A percentile compares a stretch with the other conserved stretches of the same genome.
Evolutionary conservation across 2,888 invertebrate genomes (phyloP).

Genomic region (Philopedon plagiatum): DNA sequence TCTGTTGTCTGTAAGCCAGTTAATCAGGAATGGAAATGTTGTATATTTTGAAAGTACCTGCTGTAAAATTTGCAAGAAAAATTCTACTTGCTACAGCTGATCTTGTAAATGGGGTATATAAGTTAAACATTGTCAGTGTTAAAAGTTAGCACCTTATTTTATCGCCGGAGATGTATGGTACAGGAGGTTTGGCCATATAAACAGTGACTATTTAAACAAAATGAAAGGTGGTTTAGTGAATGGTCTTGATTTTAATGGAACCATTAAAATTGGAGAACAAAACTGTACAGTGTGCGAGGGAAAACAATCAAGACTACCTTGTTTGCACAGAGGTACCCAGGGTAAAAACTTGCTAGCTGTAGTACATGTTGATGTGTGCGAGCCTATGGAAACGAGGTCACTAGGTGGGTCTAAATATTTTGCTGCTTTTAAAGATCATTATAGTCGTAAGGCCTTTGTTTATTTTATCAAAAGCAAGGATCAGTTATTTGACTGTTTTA

Average conservation of each 20-base stretch:
- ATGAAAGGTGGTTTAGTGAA: conserved; percentile 32
- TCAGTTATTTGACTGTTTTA: conserved; percentile 43
- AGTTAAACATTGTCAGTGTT: no score
- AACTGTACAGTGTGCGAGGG: conserved; percentile 54
- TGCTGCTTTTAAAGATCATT: conserved; percentile 46
- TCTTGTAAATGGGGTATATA: no score
- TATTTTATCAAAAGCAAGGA: conserved; percentile 49
- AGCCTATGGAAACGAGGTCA: conserved; percentile 40
- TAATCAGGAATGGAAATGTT: no score
- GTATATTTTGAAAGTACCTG: no score
- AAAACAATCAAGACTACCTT: conserved; percentile 58
- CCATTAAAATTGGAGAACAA: not conserved
- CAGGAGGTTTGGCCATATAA: conserved; percentile 44
- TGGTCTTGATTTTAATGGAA: conserved; percentile 19
- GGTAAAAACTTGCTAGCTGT: conserved; percentile 42
- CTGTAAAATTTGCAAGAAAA: no score
- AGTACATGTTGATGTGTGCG: conserved; percentile 49
- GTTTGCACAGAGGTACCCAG: conserved; percentile 42
- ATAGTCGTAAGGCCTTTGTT: conserved; percentile 42
- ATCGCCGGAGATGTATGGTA: conserved; percentile 41
- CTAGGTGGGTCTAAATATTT: conserved; percentile 48
- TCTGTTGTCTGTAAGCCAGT: no score
- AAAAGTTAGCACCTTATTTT: not conserved
- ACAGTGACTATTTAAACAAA: conserved; percentile 38
- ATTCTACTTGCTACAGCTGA: no score